These are phyloP conservation scores for Chrysomallon squamiferum DNA, from an alignment of 1,140 invertebrate species.

Conservation along the genomic window DNA sequence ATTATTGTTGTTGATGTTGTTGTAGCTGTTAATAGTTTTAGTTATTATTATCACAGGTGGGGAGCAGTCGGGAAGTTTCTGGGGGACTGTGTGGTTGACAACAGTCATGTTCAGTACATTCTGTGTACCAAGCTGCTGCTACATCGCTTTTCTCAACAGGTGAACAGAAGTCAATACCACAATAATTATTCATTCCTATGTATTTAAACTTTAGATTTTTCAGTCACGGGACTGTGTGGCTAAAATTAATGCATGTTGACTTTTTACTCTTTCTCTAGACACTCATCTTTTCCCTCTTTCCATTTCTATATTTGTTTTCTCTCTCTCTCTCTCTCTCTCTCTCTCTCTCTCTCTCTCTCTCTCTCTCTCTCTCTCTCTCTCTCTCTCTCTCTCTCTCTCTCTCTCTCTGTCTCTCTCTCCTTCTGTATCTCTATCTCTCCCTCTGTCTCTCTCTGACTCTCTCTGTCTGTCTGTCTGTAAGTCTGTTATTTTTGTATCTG, in stretches of 20 bases:
- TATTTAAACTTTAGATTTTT: too few relatives aligned
- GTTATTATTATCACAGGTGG: constrained; percentile 8
- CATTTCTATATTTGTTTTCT: too few relatives aligned
- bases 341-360: background rate
- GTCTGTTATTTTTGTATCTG: background rate
- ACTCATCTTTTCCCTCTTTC: too few relatives aligned
- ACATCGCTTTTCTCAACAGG: constrained; percentile 10
- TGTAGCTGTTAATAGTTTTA: background rate
- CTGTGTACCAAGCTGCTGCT: constrained; percentile 19
- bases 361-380: background rate
- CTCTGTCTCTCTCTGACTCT: background rate
- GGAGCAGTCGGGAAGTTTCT: constrained; percentile 5
- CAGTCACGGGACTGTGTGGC: too few relatives aligned
- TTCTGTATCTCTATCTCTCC: background rate
- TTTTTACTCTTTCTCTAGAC: too few relatives aligned
- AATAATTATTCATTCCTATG: too few relatives aligned
- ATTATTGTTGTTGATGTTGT: too few relatives aligned
- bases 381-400: background rate
- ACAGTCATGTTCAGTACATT: constrained; percentile 3
- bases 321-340: too few relatives aligned
- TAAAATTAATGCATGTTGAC: too few relatives aligned
- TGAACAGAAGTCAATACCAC: too few relatives aligned
- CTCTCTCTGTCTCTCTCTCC: background rate
- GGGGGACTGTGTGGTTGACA: constrained; percentile 9
- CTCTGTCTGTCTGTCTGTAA: background rate